Conservation (phyloP, 2,888 invertebrate species). For the Balanococcus diminutus region DNA sequence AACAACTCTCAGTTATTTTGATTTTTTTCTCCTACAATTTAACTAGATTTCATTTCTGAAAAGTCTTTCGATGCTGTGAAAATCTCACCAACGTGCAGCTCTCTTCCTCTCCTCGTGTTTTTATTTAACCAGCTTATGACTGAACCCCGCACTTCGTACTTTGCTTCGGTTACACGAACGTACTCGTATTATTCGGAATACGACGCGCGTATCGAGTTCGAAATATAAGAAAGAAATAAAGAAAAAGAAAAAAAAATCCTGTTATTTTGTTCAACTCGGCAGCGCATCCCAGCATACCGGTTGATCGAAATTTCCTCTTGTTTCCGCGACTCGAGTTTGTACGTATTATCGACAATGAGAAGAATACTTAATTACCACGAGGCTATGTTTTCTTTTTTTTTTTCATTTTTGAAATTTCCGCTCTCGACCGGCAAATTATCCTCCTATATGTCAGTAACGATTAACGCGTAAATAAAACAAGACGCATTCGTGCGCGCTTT, state of each 20-base stretch:
- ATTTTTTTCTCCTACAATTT: too few species aligned
- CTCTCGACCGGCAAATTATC: constrained; percentile 13
- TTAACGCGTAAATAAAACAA: constrained; percentile 16
- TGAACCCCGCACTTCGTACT: too few species aligned
- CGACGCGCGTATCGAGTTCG: neutral
- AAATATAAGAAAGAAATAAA: neutral
- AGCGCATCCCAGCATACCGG: constrained; percentile 12
- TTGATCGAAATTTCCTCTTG: constrained; percentile 28
- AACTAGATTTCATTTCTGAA: too few species aligned
- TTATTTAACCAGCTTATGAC: too few species aligned
- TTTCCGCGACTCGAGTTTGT: neutral
- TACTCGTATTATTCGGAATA: neutral
- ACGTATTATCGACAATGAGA: neutral
- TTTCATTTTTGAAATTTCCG: constrained; percentile 36
- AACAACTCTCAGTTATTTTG: too few species aligned
- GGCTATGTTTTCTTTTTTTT: neutral
- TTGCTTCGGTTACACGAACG: too few species aligned
- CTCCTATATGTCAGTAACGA: constrained; percentile 30
- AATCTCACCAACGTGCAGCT: too few species aligned
- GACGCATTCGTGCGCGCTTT: constrained; percentile 20
- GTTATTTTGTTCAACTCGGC: constrained; percentile 24
- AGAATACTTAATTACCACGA: neutral
- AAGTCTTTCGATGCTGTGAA: too few species aligned
- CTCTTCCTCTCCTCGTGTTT: too few species aligned
- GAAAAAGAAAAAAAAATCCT: neutral